Evolutionary conservation across 2,797 vertebrate genomes (phyloP).

Genomic region (Ceryle rudis): DNA sequence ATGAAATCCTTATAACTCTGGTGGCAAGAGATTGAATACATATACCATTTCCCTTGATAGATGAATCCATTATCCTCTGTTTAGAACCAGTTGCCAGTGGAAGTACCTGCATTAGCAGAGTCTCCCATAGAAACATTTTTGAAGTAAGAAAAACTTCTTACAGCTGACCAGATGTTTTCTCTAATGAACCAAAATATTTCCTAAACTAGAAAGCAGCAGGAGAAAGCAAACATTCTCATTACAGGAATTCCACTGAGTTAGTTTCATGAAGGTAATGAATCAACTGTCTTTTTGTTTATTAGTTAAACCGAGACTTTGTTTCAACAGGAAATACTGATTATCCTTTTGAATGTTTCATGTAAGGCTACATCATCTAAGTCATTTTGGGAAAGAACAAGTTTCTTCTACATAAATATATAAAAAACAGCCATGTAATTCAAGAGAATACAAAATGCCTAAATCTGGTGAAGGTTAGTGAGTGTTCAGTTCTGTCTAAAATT

Average conservation of each 20-base stretch:
- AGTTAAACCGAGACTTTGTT: neutral
- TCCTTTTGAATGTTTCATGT: neutral
- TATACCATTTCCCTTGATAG: neutral
- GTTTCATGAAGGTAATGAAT: neutral
- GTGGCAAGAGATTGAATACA: neutral
- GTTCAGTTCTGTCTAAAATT: neutral
- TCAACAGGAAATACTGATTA: neutral
- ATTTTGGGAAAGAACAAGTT: neutral
- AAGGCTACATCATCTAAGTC: neutral
- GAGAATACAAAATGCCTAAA: neutral
- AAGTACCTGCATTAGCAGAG: neutral
- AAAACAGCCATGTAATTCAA: neutral
- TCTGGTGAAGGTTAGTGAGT: neutral
- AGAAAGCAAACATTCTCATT: neutral
- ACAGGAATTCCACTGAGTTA: neutral
- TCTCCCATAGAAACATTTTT: conserved; percentile 10
- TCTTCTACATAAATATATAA: neutral
- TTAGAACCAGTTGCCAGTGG: conserved; percentile 2
- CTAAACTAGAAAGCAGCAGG: neutral
- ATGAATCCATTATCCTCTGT: conserved; percentile 16
- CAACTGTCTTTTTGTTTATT: neutral
- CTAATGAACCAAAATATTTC: conserved; percentile 12
- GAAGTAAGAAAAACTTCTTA: conserved; percentile 28
- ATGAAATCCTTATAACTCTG: neutral
- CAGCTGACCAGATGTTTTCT: conserved; percentile 28